Base-by-base conservation (phyloP, 2,113 vertebrate genomes). In the Cyanoramphus novaezelandiae region DNA sequence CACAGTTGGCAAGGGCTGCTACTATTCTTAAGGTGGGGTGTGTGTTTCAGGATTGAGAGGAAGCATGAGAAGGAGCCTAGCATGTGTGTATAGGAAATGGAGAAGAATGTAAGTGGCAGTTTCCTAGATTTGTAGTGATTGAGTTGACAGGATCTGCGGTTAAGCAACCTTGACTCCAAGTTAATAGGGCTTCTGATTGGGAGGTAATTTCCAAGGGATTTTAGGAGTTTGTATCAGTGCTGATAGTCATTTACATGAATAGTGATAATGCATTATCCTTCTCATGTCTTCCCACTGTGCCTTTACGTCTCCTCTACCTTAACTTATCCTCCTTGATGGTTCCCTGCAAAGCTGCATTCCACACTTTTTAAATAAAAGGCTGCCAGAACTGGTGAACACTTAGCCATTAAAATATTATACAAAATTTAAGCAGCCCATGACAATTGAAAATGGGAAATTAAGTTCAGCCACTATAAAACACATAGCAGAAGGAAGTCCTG, bases 91-190 rank as follows among this genome's bases (percentile, higher is more conserved):
- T 25, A 93, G 44, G 39, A 91, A 93, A 92, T 74, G 37, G 28
- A 92, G 69, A 37, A 94, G 37, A 84, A 94, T 4, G 0, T 57
- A 92, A 94, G 77, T 53, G 68, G 77, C 86, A 94, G 65, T 95
- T 95, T 93, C 69, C 74, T 59, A 95, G 72, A 92, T 84, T 91
- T 93, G 88, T 72, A 84, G 86, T 91, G 92, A 97, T 39, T 86
- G 92, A 95, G 90, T 69, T 93, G 96, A 96, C 91, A 91, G 62
- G 33, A 89, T 88, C 77, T 79, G 74, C 92, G 96, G 92, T 89
- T 97, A 93, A 96, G 90, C 92, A 97, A 94, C 93, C 88, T 87
- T 95, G 96, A 97, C 96, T 96, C 70, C 74, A 93, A 91, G 77
- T 95, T 95, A 95, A 95, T 89, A 95, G 77, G 52, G 91, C 91